Percentiles rank a stretch among this genome's conserved stretches.
phyloP scores from a whole-genome alignment of 2,113 vertebrate species.

The Tupaia chinensis region DNA sequence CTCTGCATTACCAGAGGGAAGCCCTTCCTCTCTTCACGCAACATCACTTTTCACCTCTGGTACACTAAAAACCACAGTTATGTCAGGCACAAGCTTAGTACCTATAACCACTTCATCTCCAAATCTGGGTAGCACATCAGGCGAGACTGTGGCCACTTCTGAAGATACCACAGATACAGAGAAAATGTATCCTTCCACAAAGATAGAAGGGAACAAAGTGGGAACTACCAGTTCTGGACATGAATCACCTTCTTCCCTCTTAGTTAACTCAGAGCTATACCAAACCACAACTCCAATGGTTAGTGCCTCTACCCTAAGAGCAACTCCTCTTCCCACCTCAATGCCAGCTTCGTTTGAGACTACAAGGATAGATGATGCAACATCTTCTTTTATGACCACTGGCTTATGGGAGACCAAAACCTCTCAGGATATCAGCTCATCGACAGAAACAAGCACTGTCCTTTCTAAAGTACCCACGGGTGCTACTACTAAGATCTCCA shows the following conservation, averaged over 20 bases:
- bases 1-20: background rate
- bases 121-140: background rate
- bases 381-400: background rate
- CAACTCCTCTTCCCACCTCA: background rate
- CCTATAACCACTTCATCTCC: background rate
- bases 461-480: background rate
- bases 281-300: background rate
- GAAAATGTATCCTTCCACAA: rapidly evolving
- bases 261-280: background rate
- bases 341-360: background rate
- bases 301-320: background rate
- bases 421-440: background rate
- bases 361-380: background rate
- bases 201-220: rapidly evolving
- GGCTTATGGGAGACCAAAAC: background rate
- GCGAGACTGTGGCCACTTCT: rapidly evolving
- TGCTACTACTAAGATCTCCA: background rate
- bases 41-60: background rate
- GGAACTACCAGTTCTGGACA: background rate
- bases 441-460: background rate
- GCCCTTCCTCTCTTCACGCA: background rate
- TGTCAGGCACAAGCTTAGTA: background rate
- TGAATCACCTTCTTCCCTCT: too few relatives aligned
- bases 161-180: too few relatives aligned
- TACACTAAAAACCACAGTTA: background rate